Base-by-base conservation (phyloP, 2,888 invertebrate genomes). In the Lottia scabra region DNA sequence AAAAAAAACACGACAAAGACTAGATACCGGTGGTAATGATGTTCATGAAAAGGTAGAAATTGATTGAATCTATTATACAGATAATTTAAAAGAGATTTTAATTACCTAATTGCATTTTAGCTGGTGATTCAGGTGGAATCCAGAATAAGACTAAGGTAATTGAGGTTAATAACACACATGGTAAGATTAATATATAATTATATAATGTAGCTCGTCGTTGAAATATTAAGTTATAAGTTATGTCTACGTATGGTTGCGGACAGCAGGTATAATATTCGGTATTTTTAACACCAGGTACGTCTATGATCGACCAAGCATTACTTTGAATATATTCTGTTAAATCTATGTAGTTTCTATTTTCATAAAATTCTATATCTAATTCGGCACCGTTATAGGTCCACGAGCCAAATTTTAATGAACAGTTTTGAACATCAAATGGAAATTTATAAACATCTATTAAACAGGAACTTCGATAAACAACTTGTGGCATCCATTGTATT, bases 91-190 rank as follows among this genome's bases (percentile, higher is more conserved):
- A 19, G 44, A 26, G 30, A 44, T 13, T 26, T n/a, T 26, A 71
- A 87, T 80, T 80, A 89, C 90, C 89, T 63, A 90, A 83, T 64
- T 88, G 82, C 87, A 90, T 89, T 80, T 90, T 90, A n/a, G 90
- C 88, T 5, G 90, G 88, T 23, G 89, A 88, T 78, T 90, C 90
- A 4, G 90, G 89, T 26, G 90, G 90, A 63, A 90, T 87, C 89
- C 89, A 90, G 80, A 89, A 90, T 26, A 90, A 82, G n/a, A 89
- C 88, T 68, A 90, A 84, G 0, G 89, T 89, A 68, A 90, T 83
- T 30, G 88, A 85, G n/a, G 89, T 89, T 65, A 90, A 83, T 27
- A 90, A 82, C 43, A 90, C 87, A 78, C 90, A 90, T 16, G 90
- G 90, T 63, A 90, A 81, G 71, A 90, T 87, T 69, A 90, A 83